Conservation (phyloP, 2,888 invertebrate genomes). For the Tuta absoluta region DNA sequence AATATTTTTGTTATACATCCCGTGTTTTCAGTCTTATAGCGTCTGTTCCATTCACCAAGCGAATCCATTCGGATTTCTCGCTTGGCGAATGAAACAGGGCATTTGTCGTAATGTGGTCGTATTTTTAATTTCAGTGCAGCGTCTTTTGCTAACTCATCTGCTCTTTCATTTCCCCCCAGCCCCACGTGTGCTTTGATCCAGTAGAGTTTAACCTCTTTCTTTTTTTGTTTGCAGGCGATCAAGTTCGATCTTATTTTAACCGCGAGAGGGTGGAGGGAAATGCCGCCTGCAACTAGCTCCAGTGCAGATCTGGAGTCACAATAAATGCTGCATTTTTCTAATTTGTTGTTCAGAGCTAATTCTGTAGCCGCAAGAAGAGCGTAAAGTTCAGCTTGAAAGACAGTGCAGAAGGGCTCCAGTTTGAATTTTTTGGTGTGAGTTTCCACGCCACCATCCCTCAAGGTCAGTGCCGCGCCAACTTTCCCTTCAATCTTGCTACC, state of each 20-base stretch:
- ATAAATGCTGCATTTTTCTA: too few species aligned
- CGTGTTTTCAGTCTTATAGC: background rate
- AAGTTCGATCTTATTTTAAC: background rate
- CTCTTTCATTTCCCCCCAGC: slow-evolving; percentile 3
- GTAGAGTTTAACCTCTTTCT: background rate
- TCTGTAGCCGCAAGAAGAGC: too few species aligned
- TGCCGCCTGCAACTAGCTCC: background rate
- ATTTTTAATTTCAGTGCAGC: too few species aligned
- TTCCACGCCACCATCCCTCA: too few species aligned
- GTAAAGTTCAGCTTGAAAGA: too few species aligned
- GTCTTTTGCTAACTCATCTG: too few species aligned
- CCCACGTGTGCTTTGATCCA: slow-evolving; percentile 9
- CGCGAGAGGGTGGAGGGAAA: slow-evolving; percentile 16
- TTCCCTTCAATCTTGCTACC: slow-evolving; percentile 10
- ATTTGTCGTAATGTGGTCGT: slow-evolving; percentile 23
- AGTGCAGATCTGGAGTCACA: slow-evolving; percentile 20
- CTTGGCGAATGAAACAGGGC: slow-evolving; percentile 25
- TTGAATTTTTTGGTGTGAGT: too few species aligned
- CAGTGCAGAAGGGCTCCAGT: too few species aligned
- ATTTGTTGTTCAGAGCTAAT: too few species aligned
- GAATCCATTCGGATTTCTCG: slow-evolving; percentile 9
- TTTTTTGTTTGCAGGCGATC: background rate
- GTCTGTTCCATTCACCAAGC: slow-evolving; percentile 15
- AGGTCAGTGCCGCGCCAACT: background rate
- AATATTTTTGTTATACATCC: slow-evolving; percentile 5